Evolutionary conservation across 2,797 vertebrate species (phyloP), one percentile per base, ranked within the genome.

Genomic region (Thaleichthys pacificus): DNA sequence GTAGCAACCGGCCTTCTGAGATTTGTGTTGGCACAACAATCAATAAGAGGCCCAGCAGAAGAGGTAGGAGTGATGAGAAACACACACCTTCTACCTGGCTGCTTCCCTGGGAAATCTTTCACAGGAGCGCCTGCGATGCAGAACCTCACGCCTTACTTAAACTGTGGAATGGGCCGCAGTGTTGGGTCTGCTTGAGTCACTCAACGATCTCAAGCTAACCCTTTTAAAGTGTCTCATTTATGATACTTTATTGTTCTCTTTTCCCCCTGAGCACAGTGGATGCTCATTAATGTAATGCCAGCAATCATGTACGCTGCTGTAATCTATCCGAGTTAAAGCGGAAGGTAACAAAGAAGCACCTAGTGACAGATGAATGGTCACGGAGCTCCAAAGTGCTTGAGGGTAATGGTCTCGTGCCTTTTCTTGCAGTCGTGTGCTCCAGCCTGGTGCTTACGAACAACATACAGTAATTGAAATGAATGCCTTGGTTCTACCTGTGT

Each of bases 251-350:
- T 61, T 21, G 70, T 58, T 65, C 61, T 19, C 24, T 77, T 75
- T n/a, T 14, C 30, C 51, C 54, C 28, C 67, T 24, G 19, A 57
- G 28, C 54, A 4, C 4, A 8, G 21, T 51, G 63, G 79, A 73
- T 67, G 61, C 84, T 83, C 84, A 84, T 85, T 83, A 80, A 63
- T 14, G 64, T 47, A 17, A 77, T 77, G 72, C 80, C 76, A 74
- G 83, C 77, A 82, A 68, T 73, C 76, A 86, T 78, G 79, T 81
- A 75, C 77, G 5, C 77, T 47, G n/a, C 80, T 63, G 71, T 69
- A 82, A 90, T 89, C 84, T 86, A 88, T 88, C 84, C 84, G 85
- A 85, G 86, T 88, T 86, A 87, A 86, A 69, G 3, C 2, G 6
- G 3, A 11, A 69, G 30, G 57, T 35, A 58, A 58, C 67, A 42